Evolutionary conservation across 2,113 vertebrate genomes (phyloP), one percentile per base, ranked within the genome.

Genomic region (Mirounga angustirostris): DNA sequence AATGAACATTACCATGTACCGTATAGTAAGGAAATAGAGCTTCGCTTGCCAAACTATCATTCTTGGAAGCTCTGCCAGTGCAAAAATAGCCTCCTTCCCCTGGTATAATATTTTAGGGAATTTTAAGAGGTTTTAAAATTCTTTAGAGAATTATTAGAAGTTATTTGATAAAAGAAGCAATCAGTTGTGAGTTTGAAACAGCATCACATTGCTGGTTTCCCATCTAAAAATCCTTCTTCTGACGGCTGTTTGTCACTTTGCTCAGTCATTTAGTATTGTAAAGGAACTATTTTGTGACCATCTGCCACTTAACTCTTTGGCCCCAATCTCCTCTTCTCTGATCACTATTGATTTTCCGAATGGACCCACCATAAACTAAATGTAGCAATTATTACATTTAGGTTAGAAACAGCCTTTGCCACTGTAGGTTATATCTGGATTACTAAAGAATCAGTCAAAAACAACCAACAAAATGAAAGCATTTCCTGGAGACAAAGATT

Each of bases 281-380:
- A 94, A 95, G 30, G 30, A 95, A 79, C 73, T 69, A 87, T 95
- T 96, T 86, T 87, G 67, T 92, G 78, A 88, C 98, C 98, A 98
- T 98, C 98, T 99, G 98, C 58, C 96, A 94, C 95, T 97, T 93
- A 96, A 0, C 58, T 96, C 71, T 97, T 98, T 97, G 96, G 90
- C 18, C 63, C 13, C 1, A 1, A 33, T 86, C 52, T 97, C 69
- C 71, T 97, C 84, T 97, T 56, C 52, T 97, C 63, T 81, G 33
- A 95, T 97, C 81, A 97, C 74, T 83, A 94, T 33, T 1, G 1
- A 92, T 97, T 96, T 96, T 89, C 54, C 61, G 96, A 96, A 96
- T 92, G 46, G n/a, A 96, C 71, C n/a, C 86, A 90, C 54, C 58
- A 92, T 97, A 98, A 98, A 95, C 46, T 96, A 97, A 98, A 97